These are phyloP conservation scores for Chloebia gouldiae DNA, from an alignment of 2,113 vertebrate species.

Conservation along the genomic window DNA sequence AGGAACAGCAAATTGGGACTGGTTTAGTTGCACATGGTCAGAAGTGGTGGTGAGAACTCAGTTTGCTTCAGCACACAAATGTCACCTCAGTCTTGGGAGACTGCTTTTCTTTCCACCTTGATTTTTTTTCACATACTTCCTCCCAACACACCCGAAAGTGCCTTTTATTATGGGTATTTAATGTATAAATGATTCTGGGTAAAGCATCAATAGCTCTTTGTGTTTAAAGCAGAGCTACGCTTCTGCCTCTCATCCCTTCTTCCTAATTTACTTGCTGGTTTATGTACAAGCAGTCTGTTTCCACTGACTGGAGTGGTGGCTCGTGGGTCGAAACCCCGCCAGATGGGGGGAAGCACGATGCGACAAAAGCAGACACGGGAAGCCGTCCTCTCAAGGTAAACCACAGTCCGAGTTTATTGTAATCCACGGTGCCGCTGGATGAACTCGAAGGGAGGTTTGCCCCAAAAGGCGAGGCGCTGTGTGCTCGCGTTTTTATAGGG, in stretches of 20 bases:
- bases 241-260: neutral
- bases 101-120: neutral
- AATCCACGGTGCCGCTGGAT: too few species aligned
- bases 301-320: too few species aligned
- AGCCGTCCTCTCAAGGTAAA: too few species aligned
- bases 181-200: neutral
- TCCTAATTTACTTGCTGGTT: neutral
- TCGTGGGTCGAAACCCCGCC: too few species aligned
- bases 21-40: neutral
- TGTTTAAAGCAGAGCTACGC: neutral
- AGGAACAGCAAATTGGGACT: neutral
- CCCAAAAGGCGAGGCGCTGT: too few species aligned
- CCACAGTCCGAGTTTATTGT: too few species aligned
- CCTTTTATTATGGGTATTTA: neutral
- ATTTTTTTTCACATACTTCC: neutral
- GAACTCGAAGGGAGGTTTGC: too few species aligned
- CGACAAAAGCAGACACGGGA: too few species aligned
- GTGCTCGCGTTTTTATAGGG: too few species aligned
- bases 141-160: neutral
- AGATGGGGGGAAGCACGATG: too few species aligned
- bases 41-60: neutral
- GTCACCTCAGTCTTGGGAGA: neutral
- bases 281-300: neutral
- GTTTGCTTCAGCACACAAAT: neutral
- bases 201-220: neutral